These are phyloP conservation scores for Gymnosoma rotundatum DNA, from an alignment of 2,888 invertebrate species.

Conservation along the genomic window DNA sequence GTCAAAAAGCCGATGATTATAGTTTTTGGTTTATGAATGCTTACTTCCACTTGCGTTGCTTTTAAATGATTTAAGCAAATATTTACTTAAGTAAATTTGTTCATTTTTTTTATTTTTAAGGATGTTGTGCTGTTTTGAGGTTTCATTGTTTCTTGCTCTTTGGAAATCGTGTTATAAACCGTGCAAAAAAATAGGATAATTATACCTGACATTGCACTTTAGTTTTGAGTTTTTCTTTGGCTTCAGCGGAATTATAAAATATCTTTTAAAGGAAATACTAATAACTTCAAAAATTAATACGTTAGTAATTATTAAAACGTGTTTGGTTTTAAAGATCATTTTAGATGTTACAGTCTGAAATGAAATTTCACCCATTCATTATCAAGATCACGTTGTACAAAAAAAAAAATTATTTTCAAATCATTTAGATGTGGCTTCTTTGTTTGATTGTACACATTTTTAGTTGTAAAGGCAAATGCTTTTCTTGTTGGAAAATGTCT, in stretches of 20 bases:
- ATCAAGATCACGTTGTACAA: no score
- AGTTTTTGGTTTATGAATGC: constrained; percentile 17
- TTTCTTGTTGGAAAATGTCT: no score
- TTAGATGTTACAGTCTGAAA: neutral
- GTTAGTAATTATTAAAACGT: constrained; percentile 24
- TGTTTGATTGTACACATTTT: no score
- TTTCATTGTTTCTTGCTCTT: neutral
- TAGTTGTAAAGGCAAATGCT: no score
- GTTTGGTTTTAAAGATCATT: neutral
- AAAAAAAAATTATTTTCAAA: no score
- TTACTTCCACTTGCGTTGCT: neutral
- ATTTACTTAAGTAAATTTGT: constrained; percentile 38
- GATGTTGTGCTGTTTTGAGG: neutral
- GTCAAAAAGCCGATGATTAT: constrained; percentile 65
- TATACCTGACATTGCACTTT: neutral
- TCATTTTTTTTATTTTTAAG: constrained; percentile 7
- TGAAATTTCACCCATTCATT: neutral
- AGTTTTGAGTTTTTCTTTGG: neutral
- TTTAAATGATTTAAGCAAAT: constrained; percentile 21
- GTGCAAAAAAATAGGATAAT: neutral
- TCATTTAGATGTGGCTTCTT: no score
- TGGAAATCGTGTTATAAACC: no score
- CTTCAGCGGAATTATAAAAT: no score
- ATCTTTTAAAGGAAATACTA: constrained; percentile 7
- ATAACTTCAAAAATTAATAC: constrained; percentile 8